Conservation (phyloP, 1,140 invertebrate species). For the Penaeus chinensis region DNA sequence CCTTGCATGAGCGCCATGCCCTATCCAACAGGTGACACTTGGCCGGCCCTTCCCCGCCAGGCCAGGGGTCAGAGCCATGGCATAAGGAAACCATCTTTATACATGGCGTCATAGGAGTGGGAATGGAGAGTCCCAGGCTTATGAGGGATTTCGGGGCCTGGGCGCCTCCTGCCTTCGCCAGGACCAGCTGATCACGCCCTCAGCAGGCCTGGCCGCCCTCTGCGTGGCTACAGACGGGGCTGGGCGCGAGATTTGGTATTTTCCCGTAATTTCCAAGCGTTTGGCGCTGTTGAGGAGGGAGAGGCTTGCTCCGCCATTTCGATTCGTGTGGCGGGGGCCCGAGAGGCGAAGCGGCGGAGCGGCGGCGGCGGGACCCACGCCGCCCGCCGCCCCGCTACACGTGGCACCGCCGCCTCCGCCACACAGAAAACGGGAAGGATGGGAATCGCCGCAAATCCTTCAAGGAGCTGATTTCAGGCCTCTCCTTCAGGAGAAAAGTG, state of each 20-base stretch:
- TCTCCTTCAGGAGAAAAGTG: neutral
- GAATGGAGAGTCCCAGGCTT: conserved; percentile 43
- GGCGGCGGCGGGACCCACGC: neutral
- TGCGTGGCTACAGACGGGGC: neutral
- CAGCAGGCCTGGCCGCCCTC: neutral
- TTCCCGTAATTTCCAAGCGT: conserved; percentile 34
- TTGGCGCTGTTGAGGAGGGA: neutral
- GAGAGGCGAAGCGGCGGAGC: conserved; percentile 50
- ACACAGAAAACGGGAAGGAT: conserved; percentile 43
- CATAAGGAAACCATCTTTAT: conserved; percentile 62
- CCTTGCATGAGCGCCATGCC: neutral
- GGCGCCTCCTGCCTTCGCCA: conserved; percentile 21
- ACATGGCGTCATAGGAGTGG: conserved; percentile 62
- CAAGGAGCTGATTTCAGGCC: neutral
- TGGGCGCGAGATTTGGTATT: conserved; percentile 8
- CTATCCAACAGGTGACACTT: conserved; percentile 53
- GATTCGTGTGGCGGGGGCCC: conserved; percentile 51
- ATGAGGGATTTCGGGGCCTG: conserved; percentile 36
- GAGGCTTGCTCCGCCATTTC: conserved; percentile 54
- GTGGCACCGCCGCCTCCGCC: conserved; percentile 40
- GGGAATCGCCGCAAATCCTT: conserved; percentile 9
- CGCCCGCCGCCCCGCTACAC: conserved; percentile 6
- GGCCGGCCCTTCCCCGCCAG: neutral
- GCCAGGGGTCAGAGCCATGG: conserved; percentile 25
- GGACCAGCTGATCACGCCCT: neutral